A percentile compares a stretch with the other conserved stretches of the same genome.
phyloP scores from a whole-genome alignment of 2,797 vertebrate genomes.

The Megaceryle alcyon region DNA sequence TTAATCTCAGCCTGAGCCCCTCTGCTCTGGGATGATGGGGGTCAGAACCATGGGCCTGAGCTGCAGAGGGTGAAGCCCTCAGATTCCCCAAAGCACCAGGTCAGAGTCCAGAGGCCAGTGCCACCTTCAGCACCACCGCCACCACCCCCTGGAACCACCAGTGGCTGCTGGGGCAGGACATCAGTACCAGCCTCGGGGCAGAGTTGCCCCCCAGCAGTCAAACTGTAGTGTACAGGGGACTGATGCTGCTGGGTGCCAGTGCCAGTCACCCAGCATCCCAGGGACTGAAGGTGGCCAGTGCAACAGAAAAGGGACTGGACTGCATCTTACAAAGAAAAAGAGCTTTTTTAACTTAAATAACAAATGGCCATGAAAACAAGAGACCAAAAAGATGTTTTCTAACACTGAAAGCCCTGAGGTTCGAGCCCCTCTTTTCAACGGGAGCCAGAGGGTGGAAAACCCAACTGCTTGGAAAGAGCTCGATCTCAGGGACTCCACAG shows the following conservation, averaged over 20 bases:
- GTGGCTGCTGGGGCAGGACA: accelerated
- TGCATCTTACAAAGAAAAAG: neutral
- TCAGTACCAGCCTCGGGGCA: neutral
- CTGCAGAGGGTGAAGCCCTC: neutral
- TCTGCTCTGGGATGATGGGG: neutral
- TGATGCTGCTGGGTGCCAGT: no score
- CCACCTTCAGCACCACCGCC: neutral
- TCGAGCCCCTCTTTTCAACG: neutral
- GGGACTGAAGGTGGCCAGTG: neutral
- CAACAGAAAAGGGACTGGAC: neutral
- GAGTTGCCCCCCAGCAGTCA: neutral
- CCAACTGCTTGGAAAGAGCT: neutral
- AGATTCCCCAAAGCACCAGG: neutral
- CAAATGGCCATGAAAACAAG: neutral
- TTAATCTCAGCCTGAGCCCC: neutral
- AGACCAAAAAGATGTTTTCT: neutral
- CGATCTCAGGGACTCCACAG: no score
- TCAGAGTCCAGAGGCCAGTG: neutral
- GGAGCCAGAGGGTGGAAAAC: neutral
- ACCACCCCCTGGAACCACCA: neutral
- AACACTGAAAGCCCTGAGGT: neutral
- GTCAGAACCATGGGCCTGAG: accelerated
- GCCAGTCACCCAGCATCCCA: neutral
- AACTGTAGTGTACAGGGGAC: neutral
- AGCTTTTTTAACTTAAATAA: neutral